Evolutionary conservation across 1,140 invertebrate genomes (phyloP), one percentile per base, ranked within the genome.

Genomic region (Coelopa frigida): DNA sequence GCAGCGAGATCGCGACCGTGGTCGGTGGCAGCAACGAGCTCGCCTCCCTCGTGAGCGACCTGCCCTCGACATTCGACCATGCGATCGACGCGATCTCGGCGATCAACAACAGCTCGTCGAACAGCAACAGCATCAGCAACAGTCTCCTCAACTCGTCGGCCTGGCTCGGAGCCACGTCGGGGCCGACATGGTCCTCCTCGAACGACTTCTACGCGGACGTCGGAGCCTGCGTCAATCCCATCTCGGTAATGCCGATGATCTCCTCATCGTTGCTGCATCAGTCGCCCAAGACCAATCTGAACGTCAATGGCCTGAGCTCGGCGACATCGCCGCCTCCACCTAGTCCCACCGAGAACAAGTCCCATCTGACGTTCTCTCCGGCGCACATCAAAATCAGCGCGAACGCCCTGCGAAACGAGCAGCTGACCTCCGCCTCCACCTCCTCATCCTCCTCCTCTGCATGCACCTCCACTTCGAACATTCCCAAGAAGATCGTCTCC

Each of bases 151-250:
- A n/a, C n/a, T n/a, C n/a, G n/a, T n/a, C n/a, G n/a, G n/a, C n/a
- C n/a, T n/a, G n/a, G n/a, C n/a, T n/a, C n/a, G n/a, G 33, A 7
- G 7, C 7, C 33, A 36, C 12, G 37, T 43, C 1, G 41, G 79
- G 75, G 51, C 76, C 79, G 26, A 76, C 73, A 44, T 71, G 75
- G 32, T 81, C 79, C 22, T 80, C 81, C 51, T 82, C 79, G 61
- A 69, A 83, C 46, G 85, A 87, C 61, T 77, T 86, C 49, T 81
- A 77, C 56, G 81, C 81, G 2, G 80, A 81, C 20, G 81, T 87
- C 51, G 79, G 79, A 1, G 79, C 83, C 3, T 79, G 82, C 78
- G 84, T 89, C 3, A 86, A 87, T 70, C 85, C 85, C 2, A 87
- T 84, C 55, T 83, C 83, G 21, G 78, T 82, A 5, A 82, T 80